These are phyloP conservation scores for Drosophila kambysellisi DNA, from an alignment of 2,888 invertebrate species.

Conservation along the genomic window DNA sequence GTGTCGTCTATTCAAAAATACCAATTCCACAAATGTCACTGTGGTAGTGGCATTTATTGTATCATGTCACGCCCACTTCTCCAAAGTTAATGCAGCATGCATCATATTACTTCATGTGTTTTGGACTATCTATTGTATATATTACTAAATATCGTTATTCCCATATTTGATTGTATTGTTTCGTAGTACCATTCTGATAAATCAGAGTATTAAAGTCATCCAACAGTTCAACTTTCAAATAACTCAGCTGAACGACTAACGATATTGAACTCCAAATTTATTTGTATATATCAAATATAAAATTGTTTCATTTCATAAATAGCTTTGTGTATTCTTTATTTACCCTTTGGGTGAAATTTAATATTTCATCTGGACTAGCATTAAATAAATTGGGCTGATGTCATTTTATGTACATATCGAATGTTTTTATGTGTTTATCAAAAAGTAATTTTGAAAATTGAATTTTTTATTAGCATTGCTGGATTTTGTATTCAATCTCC, in stretches of 20 bases:
- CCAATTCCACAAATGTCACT: conserved; percentile 76
- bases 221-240: not conserved
- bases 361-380: conserved; percentile 30
- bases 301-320: conserved; percentile 38
- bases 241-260: not conserved
- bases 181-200: not conserved
- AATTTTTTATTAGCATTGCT: not conserved
- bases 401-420: conserved; percentile 4
- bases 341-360: conserved; percentile 37
- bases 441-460: not conserved
- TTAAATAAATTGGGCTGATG: conserved; percentile 15
- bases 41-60: conserved; percentile 47
- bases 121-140: not conserved
- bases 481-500: not conserved
- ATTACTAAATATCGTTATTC: conserved; percentile 26
- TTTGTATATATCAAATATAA: not conserved
- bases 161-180: conserved; percentile 25
- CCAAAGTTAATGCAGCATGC: conserved; percentile 32
- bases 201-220: not conserved
- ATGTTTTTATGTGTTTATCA: not conserved
- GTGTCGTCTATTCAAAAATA: conserved; percentile 53
- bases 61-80: conserved; percentile 40
- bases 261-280: not conserved
- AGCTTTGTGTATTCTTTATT: conserved; percentile 31
- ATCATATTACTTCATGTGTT: not conserved